These are phyloP conservation scores for Xerus inauris DNA, from an alignment of 2,113 vertebrate species.

Conservation along the genomic window DNA sequence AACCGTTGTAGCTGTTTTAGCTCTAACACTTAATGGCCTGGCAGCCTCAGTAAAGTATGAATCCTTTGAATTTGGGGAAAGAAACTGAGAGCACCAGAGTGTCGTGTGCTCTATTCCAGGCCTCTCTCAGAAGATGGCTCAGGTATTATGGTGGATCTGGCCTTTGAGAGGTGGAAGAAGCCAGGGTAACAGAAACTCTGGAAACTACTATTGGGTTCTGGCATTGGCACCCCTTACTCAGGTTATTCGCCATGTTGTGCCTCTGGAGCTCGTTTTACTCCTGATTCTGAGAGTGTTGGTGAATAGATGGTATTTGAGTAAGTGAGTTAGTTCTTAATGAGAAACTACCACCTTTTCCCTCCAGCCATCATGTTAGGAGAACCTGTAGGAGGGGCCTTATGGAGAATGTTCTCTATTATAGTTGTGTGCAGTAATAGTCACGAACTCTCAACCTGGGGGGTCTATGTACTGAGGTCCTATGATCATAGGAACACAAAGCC, in stretches of 20 bases:
- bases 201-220: constrained; percentile 89
- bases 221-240: constrained; percentile 82
- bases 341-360: not conserved
- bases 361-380: not conserved
- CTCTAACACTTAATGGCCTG: constrained; percentile 83
- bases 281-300: constrained; percentile 75
- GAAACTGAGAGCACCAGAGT: constrained; percentile 86
- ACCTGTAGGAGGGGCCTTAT: not conserved
- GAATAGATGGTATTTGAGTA: constrained; percentile 50
- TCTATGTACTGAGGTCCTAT: not conserved
- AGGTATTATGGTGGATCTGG: constrained; percentile 89
- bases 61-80: constrained; percentile 88
- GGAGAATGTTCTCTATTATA: not conserved
- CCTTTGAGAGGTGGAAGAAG: constrained; percentile 90
- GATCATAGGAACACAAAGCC: not conserved
- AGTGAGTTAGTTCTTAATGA: not conserved
- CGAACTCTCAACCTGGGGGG: not conserved
- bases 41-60: constrained; percentile 88
- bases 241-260: constrained; percentile 87
- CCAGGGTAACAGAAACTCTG: constrained; percentile 89
- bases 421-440: not conserved
- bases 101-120: constrained; percentile 86
- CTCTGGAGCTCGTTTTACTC: constrained; percentile 63
- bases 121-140: constrained; percentile 91
- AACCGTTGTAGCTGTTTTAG: no score